phyloP scores from a whole-genome alignment of 2,113 vertebrate species.

The Pimephales promelas region DNA sequence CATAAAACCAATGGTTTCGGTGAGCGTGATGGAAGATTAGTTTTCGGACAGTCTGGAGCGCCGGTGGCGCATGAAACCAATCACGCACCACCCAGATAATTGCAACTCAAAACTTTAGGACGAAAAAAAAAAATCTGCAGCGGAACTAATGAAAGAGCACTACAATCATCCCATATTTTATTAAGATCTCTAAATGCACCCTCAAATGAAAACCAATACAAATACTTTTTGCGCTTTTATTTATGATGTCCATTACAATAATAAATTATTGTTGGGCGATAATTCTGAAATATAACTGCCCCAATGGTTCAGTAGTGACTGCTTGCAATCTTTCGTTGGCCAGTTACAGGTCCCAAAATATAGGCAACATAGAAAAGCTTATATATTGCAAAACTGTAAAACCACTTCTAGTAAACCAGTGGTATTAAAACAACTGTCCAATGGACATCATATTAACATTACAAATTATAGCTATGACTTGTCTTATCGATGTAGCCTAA shows the following conservation, averaged over 20 bases:
- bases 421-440: not conserved
- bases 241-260: not conserved
- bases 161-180: not conserved
- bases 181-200: not conserved
- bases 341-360: not conserved
- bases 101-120: not conserved
- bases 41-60: constrained; percentile 71
- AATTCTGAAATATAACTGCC: not conserved
- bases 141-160: not conserved
- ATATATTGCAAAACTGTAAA: no score
- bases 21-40: constrained; percentile 45
- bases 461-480: not conserved
- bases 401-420: no score
- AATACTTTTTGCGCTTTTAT: not conserved
- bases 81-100: constrained; percentile 13
- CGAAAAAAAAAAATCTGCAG: not conserved
- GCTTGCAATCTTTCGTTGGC: not conserved
- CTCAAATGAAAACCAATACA: not conserved
- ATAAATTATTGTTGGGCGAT: not conserved
- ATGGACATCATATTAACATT: not conserved
- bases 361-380: no score
- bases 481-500: no score
- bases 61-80: constrained; percentile 1
- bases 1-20: constrained; percentile 20
- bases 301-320: not conserved